A percentile compares a stretch with the other conserved stretches of the same genome.
Evolutionary conservation across 1,140 invertebrate species (phyloP).

Genomic region (Platorchestia sp.): DNA sequence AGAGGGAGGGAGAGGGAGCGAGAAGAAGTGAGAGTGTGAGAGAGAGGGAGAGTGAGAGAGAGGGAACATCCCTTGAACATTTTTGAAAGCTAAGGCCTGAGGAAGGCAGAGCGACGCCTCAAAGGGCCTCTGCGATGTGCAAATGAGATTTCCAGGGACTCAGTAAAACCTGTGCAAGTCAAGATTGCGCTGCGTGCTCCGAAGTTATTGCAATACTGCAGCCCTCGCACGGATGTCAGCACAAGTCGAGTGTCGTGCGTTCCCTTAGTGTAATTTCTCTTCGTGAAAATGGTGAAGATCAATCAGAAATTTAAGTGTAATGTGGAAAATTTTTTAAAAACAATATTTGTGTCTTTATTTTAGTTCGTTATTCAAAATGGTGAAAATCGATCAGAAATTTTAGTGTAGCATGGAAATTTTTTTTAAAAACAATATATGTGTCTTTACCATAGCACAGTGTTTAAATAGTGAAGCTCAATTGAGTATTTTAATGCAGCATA

Average conservation of each 20-base stretch:
- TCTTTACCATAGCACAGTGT: no score
- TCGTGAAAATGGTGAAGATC: background rate
- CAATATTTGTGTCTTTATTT: no score
- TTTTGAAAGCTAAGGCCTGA: background rate
- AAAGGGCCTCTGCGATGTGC: background rate
- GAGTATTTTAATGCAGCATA: no score
- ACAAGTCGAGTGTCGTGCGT: background rate
- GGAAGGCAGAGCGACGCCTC: background rate
- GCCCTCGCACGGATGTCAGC: background rate
- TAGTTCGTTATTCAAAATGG: no score
- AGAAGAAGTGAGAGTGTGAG: no score
- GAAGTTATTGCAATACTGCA: background rate
- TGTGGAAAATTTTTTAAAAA: no score
- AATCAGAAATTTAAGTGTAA: no score
- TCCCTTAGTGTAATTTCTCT: background rate
- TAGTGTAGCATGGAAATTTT: no score
- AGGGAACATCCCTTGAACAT: background rate
- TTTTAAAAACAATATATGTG: no score
- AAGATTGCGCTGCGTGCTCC: background rate
- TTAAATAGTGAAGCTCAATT: no score
- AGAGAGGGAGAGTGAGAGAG: background rate
- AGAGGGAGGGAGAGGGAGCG: background rate
- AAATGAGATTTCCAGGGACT: background rate
- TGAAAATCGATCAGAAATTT: no score
- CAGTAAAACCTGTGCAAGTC: background rate